These are phyloP conservation scores for Hystrix cristata DNA, from an alignment of 2,113 vertebrate genomes.

Conservation along the genomic window DNA sequence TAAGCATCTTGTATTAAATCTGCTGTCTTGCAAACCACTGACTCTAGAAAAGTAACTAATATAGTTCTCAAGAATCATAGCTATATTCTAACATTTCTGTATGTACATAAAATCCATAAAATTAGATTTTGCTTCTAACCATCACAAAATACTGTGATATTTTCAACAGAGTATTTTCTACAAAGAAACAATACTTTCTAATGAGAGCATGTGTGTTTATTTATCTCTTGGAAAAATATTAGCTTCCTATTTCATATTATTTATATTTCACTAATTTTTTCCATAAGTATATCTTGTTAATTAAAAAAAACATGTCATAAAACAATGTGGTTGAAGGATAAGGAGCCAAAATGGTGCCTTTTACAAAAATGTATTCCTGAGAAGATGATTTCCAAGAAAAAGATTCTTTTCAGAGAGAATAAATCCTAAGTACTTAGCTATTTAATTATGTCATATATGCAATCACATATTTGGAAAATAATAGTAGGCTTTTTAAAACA, in stretches of 20 bases:
- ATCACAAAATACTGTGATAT: background rate
- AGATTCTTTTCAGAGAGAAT: background rate
- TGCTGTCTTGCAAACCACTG: no score
- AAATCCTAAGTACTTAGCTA: conserved; percentile 19
- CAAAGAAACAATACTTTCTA: background rate
- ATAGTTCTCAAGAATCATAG: background rate
- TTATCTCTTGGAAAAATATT: background rate
- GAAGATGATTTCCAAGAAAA: background rate
- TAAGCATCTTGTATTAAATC: no score
- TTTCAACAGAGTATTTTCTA: background rate
- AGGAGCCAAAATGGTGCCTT: background rate
- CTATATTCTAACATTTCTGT: background rate
- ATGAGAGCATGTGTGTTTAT: background rate
- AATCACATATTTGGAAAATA: background rate
- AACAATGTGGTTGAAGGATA: background rate
- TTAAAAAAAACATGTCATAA: background rate
- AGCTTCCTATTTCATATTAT: background rate
- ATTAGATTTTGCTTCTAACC: background rate
- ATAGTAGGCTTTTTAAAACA: conserved; percentile 11
- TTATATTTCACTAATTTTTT: background rate
- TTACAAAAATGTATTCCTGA: conserved; percentile 37
- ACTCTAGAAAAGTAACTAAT: no score
- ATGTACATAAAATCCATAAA: background rate
- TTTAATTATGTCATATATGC: conserved; percentile 47
- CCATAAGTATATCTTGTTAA: background rate